phyloP scores from a whole-genome alignment of 2,797 vertebrate genomes.

The Amblyraja radiata region DNA sequence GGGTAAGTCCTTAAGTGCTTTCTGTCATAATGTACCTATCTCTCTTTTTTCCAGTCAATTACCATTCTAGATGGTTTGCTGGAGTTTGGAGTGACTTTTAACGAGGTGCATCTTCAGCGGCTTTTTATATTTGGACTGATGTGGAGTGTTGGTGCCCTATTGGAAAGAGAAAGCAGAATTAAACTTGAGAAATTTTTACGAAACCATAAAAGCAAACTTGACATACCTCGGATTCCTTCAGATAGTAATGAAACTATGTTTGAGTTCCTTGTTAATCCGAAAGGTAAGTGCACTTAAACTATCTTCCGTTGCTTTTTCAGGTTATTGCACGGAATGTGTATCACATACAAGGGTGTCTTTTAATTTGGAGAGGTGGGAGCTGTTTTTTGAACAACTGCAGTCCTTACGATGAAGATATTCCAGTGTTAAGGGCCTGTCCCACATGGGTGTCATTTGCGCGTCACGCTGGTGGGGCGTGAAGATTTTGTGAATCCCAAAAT shows the following conservation, averaged over 20 bases:
- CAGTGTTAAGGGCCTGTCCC: no score
- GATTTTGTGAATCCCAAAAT: no score
- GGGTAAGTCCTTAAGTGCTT: background rate
- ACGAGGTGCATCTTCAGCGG: constrained; percentile 51
- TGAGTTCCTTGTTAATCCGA: constrained; percentile 57
- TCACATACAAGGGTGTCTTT: no score
- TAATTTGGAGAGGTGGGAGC: no score
- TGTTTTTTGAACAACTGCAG: no score
- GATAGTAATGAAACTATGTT: constrained; percentile 55
- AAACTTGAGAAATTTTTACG: constrained; percentile 60
- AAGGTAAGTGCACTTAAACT: constrained; percentile 46
- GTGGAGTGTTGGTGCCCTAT: constrained; percentile 64
- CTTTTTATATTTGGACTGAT: constrained; percentile 61
- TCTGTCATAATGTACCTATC: constrained; percentile 33
- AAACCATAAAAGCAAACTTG: constrained; percentile 50
- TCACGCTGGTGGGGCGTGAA: no score
- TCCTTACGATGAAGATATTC: no score
- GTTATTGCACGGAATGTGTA: no score
- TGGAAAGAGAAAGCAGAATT: constrained; percentile 58
- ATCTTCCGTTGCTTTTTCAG: background rate
- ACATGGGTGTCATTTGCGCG: no score
- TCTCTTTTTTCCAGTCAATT: constrained; percentile 55
- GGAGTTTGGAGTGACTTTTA: constrained; percentile 52
- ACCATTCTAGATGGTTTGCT: constrained; percentile 63
- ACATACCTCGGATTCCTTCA: constrained; percentile 53